phyloP scores from a whole-genome alignment of 2,888 invertebrate genomes.

The Gastrophysa polygoni region DNA sequence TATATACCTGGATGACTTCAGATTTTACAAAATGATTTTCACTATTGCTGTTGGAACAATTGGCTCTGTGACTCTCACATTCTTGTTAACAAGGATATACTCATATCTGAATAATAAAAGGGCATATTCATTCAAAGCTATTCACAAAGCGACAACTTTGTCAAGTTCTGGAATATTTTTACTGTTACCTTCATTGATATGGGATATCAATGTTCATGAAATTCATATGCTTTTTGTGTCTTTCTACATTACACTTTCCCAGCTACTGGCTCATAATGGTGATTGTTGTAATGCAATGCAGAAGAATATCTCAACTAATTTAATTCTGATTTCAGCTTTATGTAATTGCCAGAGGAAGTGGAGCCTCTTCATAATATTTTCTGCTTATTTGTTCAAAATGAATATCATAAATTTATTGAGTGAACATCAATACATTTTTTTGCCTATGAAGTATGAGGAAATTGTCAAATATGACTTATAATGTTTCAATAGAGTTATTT shows the following conservation, averaged over 20 bases:
- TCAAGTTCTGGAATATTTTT: slow-evolving; percentile 67
- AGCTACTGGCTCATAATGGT: slow-evolving; percentile 71
- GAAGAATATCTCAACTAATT: neutral
- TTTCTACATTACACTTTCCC: slow-evolving; percentile 68
- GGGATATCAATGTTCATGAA: slow-evolving; percentile 60
- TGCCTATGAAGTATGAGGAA: slow-evolving; percentile 14
- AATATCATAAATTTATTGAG: slow-evolving; percentile 31
- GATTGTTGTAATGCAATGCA: slow-evolving; percentile 22
- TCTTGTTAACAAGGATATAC: slow-evolving; percentile 45
- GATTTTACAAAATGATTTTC: slow-evolving; percentile 50
- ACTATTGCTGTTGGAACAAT: slow-evolving; percentile 47
- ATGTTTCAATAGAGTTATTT: slow-evolving; percentile 9
- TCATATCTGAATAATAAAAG: slow-evolving; percentile 29
- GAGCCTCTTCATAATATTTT: slow-evolving; percentile 46
- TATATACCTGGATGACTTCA: slow-evolving; percentile 49
- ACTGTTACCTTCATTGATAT: slow-evolving; percentile 68
- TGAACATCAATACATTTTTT: slow-evolving; percentile 8
- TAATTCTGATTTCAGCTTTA: slow-evolving; percentile 38
- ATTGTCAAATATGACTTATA: slow-evolving; percentile 3
- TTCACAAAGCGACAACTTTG: slow-evolving; percentile 66
- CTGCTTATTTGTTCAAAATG: slow-evolving; percentile 39
- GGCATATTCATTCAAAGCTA: slow-evolving; percentile 41
- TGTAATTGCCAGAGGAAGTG: slow-evolving; percentile 45
- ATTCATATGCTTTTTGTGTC: slow-evolving; percentile 67
- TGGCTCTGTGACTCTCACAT: slow-evolving; percentile 45